Evolutionary conservation across 2,888 invertebrate genomes (phyloP).

Genomic region (Gastracanthus pulcherrimus): DNA sequence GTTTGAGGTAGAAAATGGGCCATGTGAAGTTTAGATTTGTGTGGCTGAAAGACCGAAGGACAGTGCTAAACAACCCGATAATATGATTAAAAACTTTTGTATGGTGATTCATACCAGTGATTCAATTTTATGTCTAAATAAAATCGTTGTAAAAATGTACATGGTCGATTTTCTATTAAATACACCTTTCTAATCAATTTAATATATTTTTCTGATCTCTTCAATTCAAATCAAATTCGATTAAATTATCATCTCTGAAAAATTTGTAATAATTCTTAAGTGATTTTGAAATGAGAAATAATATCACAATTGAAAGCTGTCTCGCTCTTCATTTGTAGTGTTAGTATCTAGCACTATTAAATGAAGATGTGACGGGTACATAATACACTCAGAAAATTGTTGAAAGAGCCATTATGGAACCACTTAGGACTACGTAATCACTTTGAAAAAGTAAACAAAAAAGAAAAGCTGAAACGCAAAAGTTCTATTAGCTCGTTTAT

Average conservation of each 20-base stretch:
- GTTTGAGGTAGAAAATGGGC: background rate
- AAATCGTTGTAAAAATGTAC: background rate
- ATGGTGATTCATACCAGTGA: background rate
- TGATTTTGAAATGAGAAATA: background rate
- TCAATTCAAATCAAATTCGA: too few species aligned
- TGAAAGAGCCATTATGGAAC: background rate
- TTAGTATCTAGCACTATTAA: background rate
- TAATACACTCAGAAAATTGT: background rate
- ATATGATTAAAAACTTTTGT: background rate
- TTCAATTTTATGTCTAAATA: background rate
- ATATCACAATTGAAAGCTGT: too few species aligned
- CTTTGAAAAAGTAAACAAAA: background rate
- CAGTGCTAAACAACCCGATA: background rate
- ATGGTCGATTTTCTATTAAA: background rate
- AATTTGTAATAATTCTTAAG: too few species aligned
- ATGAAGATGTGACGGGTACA: background rate
- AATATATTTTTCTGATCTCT: background rate
- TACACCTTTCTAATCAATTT: background rate
- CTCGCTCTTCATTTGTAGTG: too few species aligned
- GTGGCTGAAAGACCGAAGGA: background rate
- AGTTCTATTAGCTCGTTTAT: background rate
- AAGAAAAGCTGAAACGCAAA: background rate
- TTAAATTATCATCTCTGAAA: too few species aligned
- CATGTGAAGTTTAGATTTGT: background rate
- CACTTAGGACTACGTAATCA: background rate